These are phyloP conservation scores for Perdita meconis DNA, from an alignment of 2,888 invertebrate genomes.

Conservation along the genomic window DNA sequence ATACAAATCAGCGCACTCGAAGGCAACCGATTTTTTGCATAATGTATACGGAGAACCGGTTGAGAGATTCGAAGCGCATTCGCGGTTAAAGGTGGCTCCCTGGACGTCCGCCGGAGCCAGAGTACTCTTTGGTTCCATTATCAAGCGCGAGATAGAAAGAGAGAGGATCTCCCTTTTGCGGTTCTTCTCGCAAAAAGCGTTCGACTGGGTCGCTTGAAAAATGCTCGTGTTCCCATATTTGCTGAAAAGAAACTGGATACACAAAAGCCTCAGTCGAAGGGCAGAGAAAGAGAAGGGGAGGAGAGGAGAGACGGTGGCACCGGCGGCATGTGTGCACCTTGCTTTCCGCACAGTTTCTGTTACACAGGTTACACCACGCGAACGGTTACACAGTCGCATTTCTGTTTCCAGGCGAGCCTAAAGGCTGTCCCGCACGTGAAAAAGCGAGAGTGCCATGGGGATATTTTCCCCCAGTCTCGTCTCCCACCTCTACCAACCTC, in stretches of 20 bases:
- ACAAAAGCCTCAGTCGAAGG: conserved; percentile 61
- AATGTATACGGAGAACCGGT: neutral
- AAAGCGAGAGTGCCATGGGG: conserved; percentile 68
- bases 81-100: conserved; percentile 3
- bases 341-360: conserved; percentile 54
- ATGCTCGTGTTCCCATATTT: conserved; percentile 77
- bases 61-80: neutral
- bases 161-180: conserved; percentile 35
- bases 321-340: conserved; percentile 74
- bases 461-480: conserved; percentile 34
- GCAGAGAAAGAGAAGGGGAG: neutral
- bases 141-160: no score
- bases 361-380: conserved; percentile 31
- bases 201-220: conserved; percentile 30
- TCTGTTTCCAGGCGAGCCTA: conserved; percentile 31
- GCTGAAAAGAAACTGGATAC: conserved; percentile 80
- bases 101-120: conserved; percentile 25
- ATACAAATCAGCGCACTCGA: no score
- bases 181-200: conserved; percentile 27
- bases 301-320: conserved; percentile 36
- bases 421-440: conserved; percentile 48
- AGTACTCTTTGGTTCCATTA: conserved; percentile 27
- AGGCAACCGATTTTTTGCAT: neutral
- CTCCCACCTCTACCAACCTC: conserved; percentile 13
- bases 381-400: conserved; percentile 26